Base-by-base conservation (phyloP, 2,888 invertebrate genomes). In the Rhingia rostrata region DNA sequence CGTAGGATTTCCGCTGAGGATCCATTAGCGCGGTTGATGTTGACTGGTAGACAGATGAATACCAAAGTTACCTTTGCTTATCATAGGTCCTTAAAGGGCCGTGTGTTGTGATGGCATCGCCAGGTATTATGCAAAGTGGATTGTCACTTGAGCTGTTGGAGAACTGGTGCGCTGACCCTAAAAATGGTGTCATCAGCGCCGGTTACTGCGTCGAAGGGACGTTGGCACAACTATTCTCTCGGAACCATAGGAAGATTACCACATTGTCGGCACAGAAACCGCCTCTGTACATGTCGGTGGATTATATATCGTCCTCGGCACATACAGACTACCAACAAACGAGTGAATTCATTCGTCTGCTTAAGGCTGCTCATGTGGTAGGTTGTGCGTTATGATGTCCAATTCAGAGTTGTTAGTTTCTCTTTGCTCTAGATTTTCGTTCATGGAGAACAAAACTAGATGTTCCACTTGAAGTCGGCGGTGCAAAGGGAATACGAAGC, bases 121-220 rank as follows among this genome's bases (percentile, higher is more conserved):
- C 99, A 0, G 99, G 99, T 90, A 99, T 99, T 99, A 97, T 99
- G 97, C 99, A 99, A 93, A 98, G 97, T 88, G 99, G 99, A 0
- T 92, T 99, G 32, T 99, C 98, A 0, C 93, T 99, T 39, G 99
- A 99, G 90, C 93, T 99, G 54, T 99, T 99, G 92, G 99, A 99
- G 93, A 96, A 95, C 7, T 99, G 99, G 99, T 99, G 99, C 91
- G 97, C 98, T 0, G 99, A 99, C 92, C 93, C 97, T 7, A 98
- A 99, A 91, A 99, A 99, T 91, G 99, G 99, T 0, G 97, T 98
- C 86, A 99, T 99, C 82, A 99, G 99, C 88, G 99, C 99, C 75
- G 99, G 99, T 91, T 97, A 97, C 90, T 97, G 97, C 90, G 97
- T 97, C 0, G 97, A 97, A 90, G 97, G 97, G 45, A 97, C 97